Evolutionary conservation across 2,797 vertebrate genomes (phyloP).

Genomic region (Chanos chanos): DNA sequence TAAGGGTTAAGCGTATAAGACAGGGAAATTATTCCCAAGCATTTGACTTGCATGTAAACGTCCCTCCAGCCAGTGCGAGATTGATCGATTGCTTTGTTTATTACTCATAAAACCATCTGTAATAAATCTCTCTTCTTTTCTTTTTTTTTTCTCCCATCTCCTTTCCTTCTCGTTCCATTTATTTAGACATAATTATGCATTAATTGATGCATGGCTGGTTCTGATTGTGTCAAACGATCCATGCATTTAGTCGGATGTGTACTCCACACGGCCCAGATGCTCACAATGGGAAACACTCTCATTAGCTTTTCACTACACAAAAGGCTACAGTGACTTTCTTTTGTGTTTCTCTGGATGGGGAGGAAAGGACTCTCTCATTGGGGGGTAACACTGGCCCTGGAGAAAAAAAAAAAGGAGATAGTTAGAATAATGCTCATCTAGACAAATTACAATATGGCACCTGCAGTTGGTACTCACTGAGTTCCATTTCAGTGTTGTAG

Average conservation of each 20-base stretch:
- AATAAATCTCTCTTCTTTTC: slow-evolving; percentile 61
- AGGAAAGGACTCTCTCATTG: slow-evolving; percentile 28
- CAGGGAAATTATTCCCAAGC: slow-evolving; percentile 60
- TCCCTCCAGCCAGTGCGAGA: slow-evolving; percentile 52
- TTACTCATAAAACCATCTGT: slow-evolving; percentile 75
- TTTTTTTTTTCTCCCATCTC: not conserved
- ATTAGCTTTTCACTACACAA: slow-evolving; percentile 40
- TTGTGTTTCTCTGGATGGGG: slow-evolving; percentile 39
- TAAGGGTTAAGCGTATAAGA: slow-evolving; percentile 65
- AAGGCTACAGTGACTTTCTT: slow-evolving; percentile 45
- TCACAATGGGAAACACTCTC: slow-evolving; percentile 46
- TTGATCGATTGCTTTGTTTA: slow-evolving; percentile 80
- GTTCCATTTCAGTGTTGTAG: slow-evolving; percentile 16
- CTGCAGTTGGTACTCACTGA: slow-evolving; percentile 30
- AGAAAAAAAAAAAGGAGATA: slow-evolving; percentile 4
- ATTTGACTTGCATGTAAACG: slow-evolving; percentile 59
- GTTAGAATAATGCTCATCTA: slow-evolving; percentile 37
- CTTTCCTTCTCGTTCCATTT: slow-evolving; percentile 41
- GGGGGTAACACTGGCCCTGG: slow-evolving; percentile 33
- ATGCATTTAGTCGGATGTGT: slow-evolving; percentile 45
- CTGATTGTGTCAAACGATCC: slow-evolving; percentile 72
- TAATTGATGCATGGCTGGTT: slow-evolving; percentile 74
- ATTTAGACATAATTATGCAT: slow-evolving; percentile 72
- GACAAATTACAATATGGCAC: slow-evolving; percentile 29
- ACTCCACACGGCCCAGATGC: slow-evolving; percentile 39